Percentiles rank a stretch among this genome's conserved stretches.
Conservation (phyloP, 53 echinoderm and acorn worm species). For the Zoroaster sp. region DNA sequence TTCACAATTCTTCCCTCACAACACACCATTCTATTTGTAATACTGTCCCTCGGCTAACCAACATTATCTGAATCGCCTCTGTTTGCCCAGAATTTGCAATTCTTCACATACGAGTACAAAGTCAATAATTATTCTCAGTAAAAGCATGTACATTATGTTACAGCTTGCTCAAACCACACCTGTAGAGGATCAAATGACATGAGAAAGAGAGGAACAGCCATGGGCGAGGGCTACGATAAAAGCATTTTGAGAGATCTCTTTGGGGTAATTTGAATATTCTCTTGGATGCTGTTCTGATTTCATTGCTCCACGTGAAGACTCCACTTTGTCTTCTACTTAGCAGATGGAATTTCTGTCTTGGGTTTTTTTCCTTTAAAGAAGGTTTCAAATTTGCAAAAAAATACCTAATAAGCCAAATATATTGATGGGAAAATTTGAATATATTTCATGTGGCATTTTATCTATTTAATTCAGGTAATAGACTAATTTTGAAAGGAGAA, state of each 20-base stretch:
- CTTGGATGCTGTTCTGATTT: neutral
- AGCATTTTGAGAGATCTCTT: slow-evolving; percentile 27
- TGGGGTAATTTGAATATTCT: slow-evolving; percentile 27
- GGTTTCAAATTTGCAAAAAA: neutral
- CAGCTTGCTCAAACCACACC: slow-evolving; percentile 10
- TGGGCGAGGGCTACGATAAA: slow-evolving; percentile 26
- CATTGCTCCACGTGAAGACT: neutral
- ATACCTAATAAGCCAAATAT: neutral
- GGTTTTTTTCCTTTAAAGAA: neutral
- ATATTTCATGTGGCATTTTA: no score
- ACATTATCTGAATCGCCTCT: neutral
- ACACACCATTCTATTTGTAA: neutral
- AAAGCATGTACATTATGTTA: slow-evolving; percentile 47
- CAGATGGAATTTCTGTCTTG: neutral
- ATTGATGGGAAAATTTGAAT: neutral
- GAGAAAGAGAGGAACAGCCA: neutral
- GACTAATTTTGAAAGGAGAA: no score
- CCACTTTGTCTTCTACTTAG: neutral
- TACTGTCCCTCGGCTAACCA: neutral
- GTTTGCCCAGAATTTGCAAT: slow-evolving; percentile 34
- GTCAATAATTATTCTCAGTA: slow-evolving; percentile 49
- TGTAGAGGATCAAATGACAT: slow-evolving; percentile 39
- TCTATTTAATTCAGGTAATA: no score
- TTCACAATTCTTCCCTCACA: neutral
- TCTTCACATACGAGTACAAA: slow-evolving; percentile 1